Conservation (phyloP, 1,140 invertebrate species). For the Orchestia grillus region DNA sequence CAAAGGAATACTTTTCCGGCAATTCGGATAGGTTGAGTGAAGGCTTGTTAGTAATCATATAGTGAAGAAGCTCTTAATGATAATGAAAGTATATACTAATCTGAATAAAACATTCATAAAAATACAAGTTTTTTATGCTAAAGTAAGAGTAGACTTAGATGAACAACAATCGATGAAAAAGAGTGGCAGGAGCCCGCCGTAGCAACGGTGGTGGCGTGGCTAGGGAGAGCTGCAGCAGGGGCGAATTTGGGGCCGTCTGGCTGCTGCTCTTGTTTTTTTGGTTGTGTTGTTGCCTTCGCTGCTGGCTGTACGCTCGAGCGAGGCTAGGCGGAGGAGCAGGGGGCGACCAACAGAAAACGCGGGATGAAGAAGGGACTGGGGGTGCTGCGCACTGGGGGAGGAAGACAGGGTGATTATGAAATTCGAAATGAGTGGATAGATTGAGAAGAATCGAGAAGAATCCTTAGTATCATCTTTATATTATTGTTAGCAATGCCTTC, state of each 20-base stretch:
- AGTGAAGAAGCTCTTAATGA: background rate
- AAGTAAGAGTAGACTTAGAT: background rate
- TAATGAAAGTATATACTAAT: background rate
- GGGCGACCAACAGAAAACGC: background rate
- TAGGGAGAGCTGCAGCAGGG: constrained; percentile 22
- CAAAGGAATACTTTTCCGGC: background rate
- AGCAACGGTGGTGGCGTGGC: constrained; percentile 29
- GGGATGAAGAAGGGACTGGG: background rate
- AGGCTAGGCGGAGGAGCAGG: constrained; percentile 41
- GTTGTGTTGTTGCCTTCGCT: background rate
- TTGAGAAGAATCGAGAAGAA: background rate
- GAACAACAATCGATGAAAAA: constrained; percentile 47
- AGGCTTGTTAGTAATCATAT: background rate
- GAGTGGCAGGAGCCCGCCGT: constrained; percentile 37
- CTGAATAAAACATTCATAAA: background rate
- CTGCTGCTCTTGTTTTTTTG: background rate
- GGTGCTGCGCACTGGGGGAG: background rate
- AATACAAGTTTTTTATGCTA: background rate
- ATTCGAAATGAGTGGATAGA: background rate
- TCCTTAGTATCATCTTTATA: background rate
- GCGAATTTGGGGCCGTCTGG: constrained; percentile 32
- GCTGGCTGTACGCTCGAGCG: constrained; percentile 17
- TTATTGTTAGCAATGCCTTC: background rate
- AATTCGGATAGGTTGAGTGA: background rate
- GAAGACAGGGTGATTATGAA: background rate